Conservation (phyloP, 2,888 invertebrate species). For the Hirtodrosophila alboralis region DNA sequence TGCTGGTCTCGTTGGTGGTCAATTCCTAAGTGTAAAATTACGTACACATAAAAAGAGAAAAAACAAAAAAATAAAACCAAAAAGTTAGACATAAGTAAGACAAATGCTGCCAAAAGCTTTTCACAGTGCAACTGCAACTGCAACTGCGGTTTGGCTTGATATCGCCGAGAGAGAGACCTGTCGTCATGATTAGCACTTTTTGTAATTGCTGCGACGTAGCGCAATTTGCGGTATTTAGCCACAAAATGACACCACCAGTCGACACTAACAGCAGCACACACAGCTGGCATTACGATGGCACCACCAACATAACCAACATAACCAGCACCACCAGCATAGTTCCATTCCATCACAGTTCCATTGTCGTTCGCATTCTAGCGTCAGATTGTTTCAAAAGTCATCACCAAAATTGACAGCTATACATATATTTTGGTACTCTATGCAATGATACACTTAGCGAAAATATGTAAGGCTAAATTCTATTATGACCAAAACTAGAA, state of each 20-base stretch:
- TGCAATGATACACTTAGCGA: background rate
- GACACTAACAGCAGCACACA: conserved; percentile 19
- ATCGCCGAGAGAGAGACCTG: conserved; percentile 49
- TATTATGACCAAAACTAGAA: too few species aligned
- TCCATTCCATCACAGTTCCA: too few species aligned
- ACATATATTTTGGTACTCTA: conserved; percentile 2
- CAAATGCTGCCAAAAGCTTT: background rate
- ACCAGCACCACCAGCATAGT: conserved; percentile 3
- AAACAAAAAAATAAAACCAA: conserved; percentile 23
- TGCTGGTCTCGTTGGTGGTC: conserved; percentile 87
- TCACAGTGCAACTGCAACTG: conserved; percentile 16
- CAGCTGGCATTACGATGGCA: conserved; percentile 21
- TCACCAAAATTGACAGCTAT: conserved; percentile 61
- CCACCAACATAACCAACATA: conserved; percentile 14
- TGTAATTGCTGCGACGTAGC: conserved; percentile 73
- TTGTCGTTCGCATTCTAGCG: conserved; percentile 38
- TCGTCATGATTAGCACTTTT: conserved; percentile 69
- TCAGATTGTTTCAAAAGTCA: conserved; percentile 71
- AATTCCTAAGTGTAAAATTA: conserved; percentile 86
- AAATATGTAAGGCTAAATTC: too few species aligned
- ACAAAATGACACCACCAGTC: conserved; percentile 64
- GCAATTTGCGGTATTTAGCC: conserved; percentile 79
- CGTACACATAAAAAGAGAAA: conserved; percentile 29
- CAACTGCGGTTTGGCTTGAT: conserved; percentile 49
- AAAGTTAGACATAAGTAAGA: background rate